phyloP scores from a whole-genome alignment of 2,888 invertebrate species.

The Yponomeuta sedellus region DNA sequence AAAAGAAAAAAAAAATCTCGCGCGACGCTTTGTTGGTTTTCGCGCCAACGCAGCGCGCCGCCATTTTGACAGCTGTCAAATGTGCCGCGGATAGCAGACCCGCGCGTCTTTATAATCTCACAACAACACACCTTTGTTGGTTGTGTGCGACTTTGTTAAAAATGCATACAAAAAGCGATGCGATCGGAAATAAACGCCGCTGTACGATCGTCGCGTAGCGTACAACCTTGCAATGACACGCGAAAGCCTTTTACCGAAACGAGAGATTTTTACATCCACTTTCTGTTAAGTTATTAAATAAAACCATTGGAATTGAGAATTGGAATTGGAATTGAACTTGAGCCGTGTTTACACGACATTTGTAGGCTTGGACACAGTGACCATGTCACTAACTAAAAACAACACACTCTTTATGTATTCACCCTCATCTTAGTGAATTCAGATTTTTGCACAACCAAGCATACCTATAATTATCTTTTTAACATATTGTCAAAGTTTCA shows the following conservation, averaged over 20 bases:
- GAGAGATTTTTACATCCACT: background rate
- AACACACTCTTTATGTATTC: too few species aligned
- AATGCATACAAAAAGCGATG: conserved; percentile 18
- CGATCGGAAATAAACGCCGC: conserved; percentile 10
- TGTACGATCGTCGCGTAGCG: background rate
- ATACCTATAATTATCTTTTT: too few species aligned
- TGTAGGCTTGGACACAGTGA: too few species aligned
- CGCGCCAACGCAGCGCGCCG: conserved; percentile 48
- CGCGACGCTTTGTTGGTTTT: conserved; percentile 61
- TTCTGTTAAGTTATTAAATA: background rate
- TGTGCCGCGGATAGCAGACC: conserved; percentile 37
- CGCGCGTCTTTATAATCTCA: conserved; percentile 52
- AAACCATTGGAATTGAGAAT: background rate
- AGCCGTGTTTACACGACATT: too few species aligned
- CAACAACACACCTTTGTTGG: conserved; percentile 34
- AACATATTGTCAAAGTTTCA: too few species aligned
- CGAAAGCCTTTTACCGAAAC: background rate
- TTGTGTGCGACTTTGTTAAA: conserved; percentile 18
- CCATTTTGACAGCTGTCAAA: conserved; percentile 73
- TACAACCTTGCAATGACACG: background rate
- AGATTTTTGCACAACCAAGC: too few species aligned
- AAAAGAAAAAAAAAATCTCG: conserved; percentile 37
- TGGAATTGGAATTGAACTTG: too few species aligned
- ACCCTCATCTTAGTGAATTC: too few species aligned
- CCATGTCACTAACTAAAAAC: too few species aligned